Evolutionary conservation across 2,797 vertebrate species (phyloP), one percentile per base, ranked within the genome.

Genomic region (Cercopithecus hamlyni): DNA sequence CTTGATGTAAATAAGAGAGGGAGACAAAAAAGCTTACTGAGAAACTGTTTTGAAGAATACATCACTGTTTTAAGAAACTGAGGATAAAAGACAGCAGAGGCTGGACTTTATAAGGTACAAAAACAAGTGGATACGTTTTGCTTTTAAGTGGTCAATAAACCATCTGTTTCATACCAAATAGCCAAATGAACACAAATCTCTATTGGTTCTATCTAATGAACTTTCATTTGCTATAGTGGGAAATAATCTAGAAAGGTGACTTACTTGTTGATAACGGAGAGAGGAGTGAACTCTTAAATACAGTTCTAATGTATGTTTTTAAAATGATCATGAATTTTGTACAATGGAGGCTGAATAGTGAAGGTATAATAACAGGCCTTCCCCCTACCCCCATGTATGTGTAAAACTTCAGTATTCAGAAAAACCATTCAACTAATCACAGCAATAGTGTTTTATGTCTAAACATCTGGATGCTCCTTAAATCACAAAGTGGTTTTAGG

Each of bases 401-500:
- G 5, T 79, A 88, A 94, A 93, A 90, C 24, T 84, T 84, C 30
- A 12, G 76, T 72, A 92, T 77, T 95, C 67, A 95, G 93, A 80
- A 93, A 77, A 95, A 48, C 22, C 72, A 79, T 58, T 76, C 57
- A 41, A 52, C 33, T 81, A 45, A n/a, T 61, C 22, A 50, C 3
- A 26, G 39, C 33, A 41, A n/a, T 11, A 45, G 73, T 33, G 52
- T 64, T 77, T 94, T 67, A 79, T n/a, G 43, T 79, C 43, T 73
- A 57, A 95, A 87, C 43, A 55, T 27, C 39, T 57, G 61, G 27
- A 43, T 58, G 33, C 14, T 83, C 55, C 61, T 61, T 70, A 70
- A 76, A 77, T 91, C 87, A 81, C 55, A 76, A 26, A 45, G 41
- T 24, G 26, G 3, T 57, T 88, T 81, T 61, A 88, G n/a, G 52